Percentiles rank a stretch among this genome's conserved stretches.
Conservation (phyloP, 2,113 vertebrate species). For the Ceyx cyanopectus region DNA sequence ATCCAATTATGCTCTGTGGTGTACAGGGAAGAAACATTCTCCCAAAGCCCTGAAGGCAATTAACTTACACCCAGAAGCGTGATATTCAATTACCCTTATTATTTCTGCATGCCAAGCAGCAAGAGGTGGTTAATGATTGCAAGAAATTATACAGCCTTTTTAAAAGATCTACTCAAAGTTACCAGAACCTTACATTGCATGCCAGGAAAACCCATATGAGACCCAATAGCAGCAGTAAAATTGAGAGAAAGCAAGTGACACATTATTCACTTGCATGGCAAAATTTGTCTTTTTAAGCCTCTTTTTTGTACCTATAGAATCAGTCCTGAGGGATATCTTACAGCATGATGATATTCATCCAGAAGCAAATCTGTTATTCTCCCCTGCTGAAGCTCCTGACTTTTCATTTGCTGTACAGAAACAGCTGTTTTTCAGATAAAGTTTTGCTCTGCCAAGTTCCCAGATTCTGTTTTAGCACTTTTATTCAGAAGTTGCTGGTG, state of each 20-base stretch:
- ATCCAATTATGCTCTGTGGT: background rate
- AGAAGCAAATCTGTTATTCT: background rate
- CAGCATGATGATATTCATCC: background rate
- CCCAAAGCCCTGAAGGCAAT: slow-evolving; percentile 40
- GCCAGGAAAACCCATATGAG: background rate
- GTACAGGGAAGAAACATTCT: background rate
- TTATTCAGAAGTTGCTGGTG: background rate
- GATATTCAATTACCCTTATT: slow-evolving; percentile 54
- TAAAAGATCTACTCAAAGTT: background rate
- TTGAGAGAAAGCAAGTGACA: background rate
- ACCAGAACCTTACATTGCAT: background rate
- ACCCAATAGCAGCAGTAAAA: background rate
- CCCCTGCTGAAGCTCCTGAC: background rate
- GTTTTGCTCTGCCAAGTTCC: background rate
- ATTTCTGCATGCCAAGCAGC: slow-evolving; percentile 20
- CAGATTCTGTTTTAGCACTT: background rate
- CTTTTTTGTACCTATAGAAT: background rate
- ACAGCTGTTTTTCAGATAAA: background rate
- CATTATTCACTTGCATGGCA: background rate
- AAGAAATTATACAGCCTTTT: background rate
- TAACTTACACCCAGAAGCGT: background rate
- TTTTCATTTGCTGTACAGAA: background rate
- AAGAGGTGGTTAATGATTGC: slow-evolving; percentile 35
- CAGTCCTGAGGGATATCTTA: background rate
- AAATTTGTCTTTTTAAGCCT: background rate